These are phyloP conservation scores for Danio choprae DNA, from an alignment of 2,797 vertebrate species.

Conservation along the genomic window DNA sequence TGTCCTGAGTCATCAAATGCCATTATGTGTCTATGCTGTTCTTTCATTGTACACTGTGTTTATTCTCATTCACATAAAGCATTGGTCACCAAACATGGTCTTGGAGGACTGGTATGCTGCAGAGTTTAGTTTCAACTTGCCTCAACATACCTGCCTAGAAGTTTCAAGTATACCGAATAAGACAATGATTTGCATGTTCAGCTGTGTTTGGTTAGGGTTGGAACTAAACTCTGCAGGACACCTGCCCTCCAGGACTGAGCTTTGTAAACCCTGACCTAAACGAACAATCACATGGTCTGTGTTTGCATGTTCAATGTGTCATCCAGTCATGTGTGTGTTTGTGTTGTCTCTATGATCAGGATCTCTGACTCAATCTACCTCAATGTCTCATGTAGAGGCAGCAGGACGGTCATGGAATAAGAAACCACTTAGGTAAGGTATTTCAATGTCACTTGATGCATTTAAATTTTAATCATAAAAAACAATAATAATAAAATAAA, in stretches of 20 bases:
- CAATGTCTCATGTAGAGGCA: constrained; percentile 92
- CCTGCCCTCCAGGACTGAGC: too few relatives aligned
- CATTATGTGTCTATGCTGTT: constrained; percentile 65
- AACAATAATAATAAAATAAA: too few relatives aligned
- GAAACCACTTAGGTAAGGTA: constrained; percentile 85
- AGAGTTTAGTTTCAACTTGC: too few relatives aligned
- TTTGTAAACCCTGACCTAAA: neutral
- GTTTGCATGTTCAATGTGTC: constrained; percentile 27
- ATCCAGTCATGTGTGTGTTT: constrained; percentile 53
- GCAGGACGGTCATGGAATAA: constrained; percentile 88
- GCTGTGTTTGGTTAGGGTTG: too few relatives aligned
- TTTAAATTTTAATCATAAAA: too few relatives aligned
- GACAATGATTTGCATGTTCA: too few relatives aligned
- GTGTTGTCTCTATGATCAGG: constrained; percentile 77
- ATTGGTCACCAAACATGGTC: too few relatives aligned
- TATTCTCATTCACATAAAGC: constrained; percentile 5
- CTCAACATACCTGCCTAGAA: too few relatives aligned
- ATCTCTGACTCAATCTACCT: constrained; percentile 90
- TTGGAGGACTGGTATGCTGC: too few relatives aligned
- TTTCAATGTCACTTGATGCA: neutral
- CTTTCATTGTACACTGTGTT: constrained; percentile 14
- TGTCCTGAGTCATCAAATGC: constrained; percentile 35
- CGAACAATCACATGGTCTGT: constrained; percentile 26
- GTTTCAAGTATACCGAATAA: too few relatives aligned
- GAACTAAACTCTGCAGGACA: too few relatives aligned